Base-by-base conservation (phyloP, 2,797 vertebrate genomes). In the Numenius phaeopus region DNA sequence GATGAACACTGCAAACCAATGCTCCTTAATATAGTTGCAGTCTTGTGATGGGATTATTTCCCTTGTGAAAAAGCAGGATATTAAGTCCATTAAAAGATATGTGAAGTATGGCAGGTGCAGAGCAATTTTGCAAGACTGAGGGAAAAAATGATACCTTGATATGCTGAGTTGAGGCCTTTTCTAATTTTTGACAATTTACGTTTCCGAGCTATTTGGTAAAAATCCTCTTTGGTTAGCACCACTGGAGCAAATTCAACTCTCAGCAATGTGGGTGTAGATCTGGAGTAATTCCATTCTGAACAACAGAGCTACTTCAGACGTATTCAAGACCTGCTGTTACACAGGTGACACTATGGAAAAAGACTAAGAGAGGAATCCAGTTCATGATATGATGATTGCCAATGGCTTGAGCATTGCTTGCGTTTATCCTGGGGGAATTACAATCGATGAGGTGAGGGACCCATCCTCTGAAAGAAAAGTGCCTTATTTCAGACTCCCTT, bases 21-120 rank as follows among this genome's bases (percentile, higher is more conserved):
- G n/a, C 65, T 96, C 87, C 96, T 95, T 95, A 90, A 90, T 91
- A 95, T 89, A 95, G 94, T 90, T 91, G 75, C 85, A 97, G 67
- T 49, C 83, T 90, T 87, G 67, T 90, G 90, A 96, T 94, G 57
- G 67, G 61, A 96, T 96, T 91, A 94, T 94, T 93, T 97, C 91
- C 85, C 86, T 75, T 80, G 87, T 92, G 91, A 97, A 94, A 95
- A 91, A 79, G 64, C 80, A 93, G 91, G 95, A 96, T 95, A 96
- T 94, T 94, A 95, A 97, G 91, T 95, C 87, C 89, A 90, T 96
- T 94, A 87, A 94, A 94, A 91, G 89, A 90, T 66, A 91, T 5
- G 39, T 83, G 87, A 96, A 83, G 64, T 94, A 90, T 90, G 87
- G 94, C 81, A 95, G 75, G 61, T 80, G 87, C 75, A 87, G 34